Evolutionary conservation across 1,140 invertebrate genomes (phyloP).

Genomic region (Lordiphosa stackelbergi): DNA sequence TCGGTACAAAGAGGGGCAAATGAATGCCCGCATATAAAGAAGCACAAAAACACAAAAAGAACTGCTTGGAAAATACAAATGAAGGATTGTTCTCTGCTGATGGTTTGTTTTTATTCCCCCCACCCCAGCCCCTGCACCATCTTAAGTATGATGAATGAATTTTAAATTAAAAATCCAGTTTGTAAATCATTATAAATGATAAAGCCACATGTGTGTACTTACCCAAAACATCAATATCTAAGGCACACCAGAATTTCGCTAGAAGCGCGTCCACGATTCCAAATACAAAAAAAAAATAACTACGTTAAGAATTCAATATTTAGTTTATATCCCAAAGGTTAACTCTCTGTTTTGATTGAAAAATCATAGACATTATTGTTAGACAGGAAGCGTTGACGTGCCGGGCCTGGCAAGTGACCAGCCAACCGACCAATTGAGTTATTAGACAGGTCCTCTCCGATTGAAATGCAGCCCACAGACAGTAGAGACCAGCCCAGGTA

Average conservation of each 20-base stretch:
- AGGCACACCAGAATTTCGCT: not conserved
- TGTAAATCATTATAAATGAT: conserved; percentile 12
- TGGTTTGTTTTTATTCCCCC: conserved; percentile 1
- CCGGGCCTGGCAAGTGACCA: conserved; percentile 21
- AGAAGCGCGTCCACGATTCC: no score
- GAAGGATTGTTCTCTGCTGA: conserved; percentile 46
- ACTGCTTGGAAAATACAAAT: conserved; percentile 58
- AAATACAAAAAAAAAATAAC: no score
- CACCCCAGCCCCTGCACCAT: not conserved
- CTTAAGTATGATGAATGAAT: conserved; percentile 71
- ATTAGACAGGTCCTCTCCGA: conserved; percentile 37
- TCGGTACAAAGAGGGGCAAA: not conserved
- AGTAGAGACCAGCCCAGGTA: not conserved
- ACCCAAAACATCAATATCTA: conserved; percentile 1
- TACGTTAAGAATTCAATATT: not conserved
- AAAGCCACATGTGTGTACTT: conserved; percentile 10
- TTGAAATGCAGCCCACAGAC: conserved; percentile 6
- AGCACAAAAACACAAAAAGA: conserved; percentile 28
- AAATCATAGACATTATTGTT: not conserved
- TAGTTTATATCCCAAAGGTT: not conserved
- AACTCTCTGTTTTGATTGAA: not conserved
- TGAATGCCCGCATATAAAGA: conserved; percentile 15
- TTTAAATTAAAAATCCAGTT: conserved; percentile 61
- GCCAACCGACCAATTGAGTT: conserved; percentile 49
- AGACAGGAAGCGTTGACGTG: conserved; percentile 37